Conservation (phyloP, 1,140 invertebrate species). For the Diachasmimorpha longicaudata region DNA sequence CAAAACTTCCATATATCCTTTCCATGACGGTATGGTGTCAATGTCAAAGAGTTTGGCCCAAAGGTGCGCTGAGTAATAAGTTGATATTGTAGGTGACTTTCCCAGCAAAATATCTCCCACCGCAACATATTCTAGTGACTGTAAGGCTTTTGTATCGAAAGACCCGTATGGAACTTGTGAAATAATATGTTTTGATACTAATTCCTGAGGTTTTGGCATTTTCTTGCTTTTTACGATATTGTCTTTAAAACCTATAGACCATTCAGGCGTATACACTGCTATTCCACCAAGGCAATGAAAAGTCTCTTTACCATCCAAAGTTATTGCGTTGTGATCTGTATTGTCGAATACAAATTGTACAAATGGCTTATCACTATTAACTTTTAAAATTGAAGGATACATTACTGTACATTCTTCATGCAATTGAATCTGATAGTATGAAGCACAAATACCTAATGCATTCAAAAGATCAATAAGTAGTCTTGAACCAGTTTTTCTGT, state of each 20-base stretch:
- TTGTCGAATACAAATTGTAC: constrained; percentile 50
- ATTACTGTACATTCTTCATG: not conserved
- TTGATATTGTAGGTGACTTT: not conserved
- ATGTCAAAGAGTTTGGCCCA: not conserved
- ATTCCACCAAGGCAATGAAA: constrained; percentile 33
- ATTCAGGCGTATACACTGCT: constrained; percentile 18
- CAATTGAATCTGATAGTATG: constrained; percentile 1
- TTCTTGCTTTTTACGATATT: not conserved
- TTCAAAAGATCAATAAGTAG: constrained; percentile 9
- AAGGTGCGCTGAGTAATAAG: not conserved
- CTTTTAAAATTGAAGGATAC: not conserved
- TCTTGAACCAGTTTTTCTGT: constrained; percentile 14
- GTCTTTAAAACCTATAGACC: not conserved
- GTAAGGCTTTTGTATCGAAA: not conserved
- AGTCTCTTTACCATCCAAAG: constrained; percentile 28
- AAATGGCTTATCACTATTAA: not conserved
- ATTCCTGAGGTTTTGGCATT: not conserved
- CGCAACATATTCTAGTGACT: not conserved
- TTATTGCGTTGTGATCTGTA: constrained; percentile 43
- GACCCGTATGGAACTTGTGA: not conserved
- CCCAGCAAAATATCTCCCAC: not conserved
- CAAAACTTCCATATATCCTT: not conserved
- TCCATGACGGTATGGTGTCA: not conserved
- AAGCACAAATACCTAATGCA: not conserved
- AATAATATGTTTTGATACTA: not conserved